Conservation (phyloP, 2,888 invertebrate genomes). For the Steromphala cineraria region DNA sequence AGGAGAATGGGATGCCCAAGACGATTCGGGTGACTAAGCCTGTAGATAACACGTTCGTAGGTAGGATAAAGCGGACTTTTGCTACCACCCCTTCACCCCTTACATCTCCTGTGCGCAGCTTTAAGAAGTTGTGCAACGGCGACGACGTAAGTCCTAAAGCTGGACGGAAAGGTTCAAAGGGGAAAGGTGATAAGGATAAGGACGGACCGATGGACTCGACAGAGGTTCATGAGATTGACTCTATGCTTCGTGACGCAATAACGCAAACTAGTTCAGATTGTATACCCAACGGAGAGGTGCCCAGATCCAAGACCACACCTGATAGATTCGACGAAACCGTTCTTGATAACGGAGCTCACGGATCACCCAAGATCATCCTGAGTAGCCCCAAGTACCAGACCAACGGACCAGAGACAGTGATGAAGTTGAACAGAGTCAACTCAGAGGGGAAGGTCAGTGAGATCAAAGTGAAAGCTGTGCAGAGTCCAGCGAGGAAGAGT, state of each 20-base stretch:
- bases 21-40: slow-evolving; percentile 68
- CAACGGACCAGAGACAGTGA: slow-evolving; percentile 8
- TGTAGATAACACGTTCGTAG: slow-evolving; percentile 58
- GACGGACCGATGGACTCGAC: neutral
- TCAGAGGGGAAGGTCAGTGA: neutral
- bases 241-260: slow-evolving; percentile 19
- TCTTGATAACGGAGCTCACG: slow-evolving; percentile 39
- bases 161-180: slow-evolving; percentile 8
- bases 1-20: slow-evolving; percentile 63
- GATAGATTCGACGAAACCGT: slow-evolving; percentile 38
- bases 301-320: neutral
- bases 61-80: slow-evolving; percentile 55
- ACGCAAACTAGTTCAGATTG: slow-evolving; percentile 10
- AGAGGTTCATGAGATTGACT: slow-evolving; percentile 1
- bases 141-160: slow-evolving; percentile 16
- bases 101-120: slow-evolving; percentile 38
- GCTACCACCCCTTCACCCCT: slow-evolving; percentile 34
- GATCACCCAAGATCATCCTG: slow-evolving; percentile 49
- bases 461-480: neutral
- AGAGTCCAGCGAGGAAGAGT: slow-evolving; percentile 26
- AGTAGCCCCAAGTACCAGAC: slow-evolving; percentile 34
- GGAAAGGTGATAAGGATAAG: neutral
- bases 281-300: slow-evolving; percentile 18
- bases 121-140: slow-evolving; percentile 39
- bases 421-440: neutral